Evolutionary conservation across 2,797 vertebrate species (phyloP), one percentile per base, ranked within the genome.

Genomic region (Chrosomus eos): DNA sequence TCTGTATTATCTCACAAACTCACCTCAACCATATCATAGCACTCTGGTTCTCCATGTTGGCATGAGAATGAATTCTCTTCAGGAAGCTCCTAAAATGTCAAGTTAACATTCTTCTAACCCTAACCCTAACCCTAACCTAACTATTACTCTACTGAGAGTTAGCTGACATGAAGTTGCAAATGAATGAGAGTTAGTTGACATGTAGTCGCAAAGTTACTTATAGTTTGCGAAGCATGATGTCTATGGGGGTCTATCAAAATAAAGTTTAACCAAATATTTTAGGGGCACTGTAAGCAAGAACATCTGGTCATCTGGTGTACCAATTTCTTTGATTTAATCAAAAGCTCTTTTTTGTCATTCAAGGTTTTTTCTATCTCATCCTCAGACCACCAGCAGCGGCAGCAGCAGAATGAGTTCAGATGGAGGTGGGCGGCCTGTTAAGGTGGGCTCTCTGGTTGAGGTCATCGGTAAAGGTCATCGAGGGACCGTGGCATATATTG

Each of bases 381-480:
- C 60, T 2, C 92, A 97, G 97, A 95, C 94, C 9, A 92, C 95
- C 88, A 95, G 94, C 92, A 95, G 94, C 80, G 92, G 95, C 68
- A 94, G 94, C 91, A 81, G 93, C 96, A 99, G 97, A 94, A 99
- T 99, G 98, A 99, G 97, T 85, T 93, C 94, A 0, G 97, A 97
- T 73, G 95, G 94, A 2, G 94, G 96, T 0, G 94, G 95, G 84
- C 95, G 95, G 88, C 96, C 97, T 86, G 93, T 96, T 68, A 96
- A 97, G 87, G 97, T 98, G 90, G 97, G 97, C 88, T 97, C 97
- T 87, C 88, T 95, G 5, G 97, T 98, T 77, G 97, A 99, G 86
- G 97, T 99, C 89, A 98, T 98, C 4, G 97, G 98, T 3, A 99
- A 99, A 70, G 97, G 97, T 7, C 94, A 99, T 92, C 95, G 95